Evolutionary conservation across 2,113 vertebrate genomes (phyloP).

Genomic region (Sinocyclocheilus grahami): DNA sequence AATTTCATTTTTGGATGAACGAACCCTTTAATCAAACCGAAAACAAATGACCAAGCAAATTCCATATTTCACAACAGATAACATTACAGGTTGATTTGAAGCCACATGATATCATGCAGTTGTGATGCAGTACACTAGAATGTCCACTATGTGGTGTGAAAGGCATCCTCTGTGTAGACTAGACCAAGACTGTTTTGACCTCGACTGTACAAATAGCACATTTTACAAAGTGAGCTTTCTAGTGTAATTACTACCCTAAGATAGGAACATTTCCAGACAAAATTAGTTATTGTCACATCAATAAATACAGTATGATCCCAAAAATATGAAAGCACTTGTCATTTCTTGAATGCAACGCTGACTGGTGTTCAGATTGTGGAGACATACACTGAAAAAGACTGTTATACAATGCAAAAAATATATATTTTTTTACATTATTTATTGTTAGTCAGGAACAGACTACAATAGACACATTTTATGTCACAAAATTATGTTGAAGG

Average conservation of each 20-base stretch:
- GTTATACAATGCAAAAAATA: too few relatives aligned
- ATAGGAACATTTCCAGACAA: slow-evolving; percentile 19
- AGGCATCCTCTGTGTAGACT: background rate
- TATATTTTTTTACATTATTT: too few relatives aligned
- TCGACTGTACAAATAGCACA: background rate
- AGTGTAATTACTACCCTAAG: background rate
- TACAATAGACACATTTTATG: background rate
- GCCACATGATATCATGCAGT: background rate
- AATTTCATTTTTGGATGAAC: background rate
- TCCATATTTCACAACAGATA: background rate
- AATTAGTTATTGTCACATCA: background rate
- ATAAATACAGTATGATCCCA: slow-evolving; percentile 44
- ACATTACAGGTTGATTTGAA: background rate
- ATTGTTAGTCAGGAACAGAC: background rate
- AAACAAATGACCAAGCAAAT: background rate
- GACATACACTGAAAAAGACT: too few relatives aligned
- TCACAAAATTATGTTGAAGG: background rate
- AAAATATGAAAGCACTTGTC: background rate
- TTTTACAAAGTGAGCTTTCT: slow-evolving; percentile 16
- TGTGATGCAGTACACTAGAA: slow-evolving; percentile 20
- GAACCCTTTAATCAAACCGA: background rate
- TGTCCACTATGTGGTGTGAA: background rate
- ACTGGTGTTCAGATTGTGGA: background rate
- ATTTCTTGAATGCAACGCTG: background rate
- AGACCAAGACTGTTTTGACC: background rate